Evolutionary conservation across 2,797 vertebrate genomes (phyloP).

Genomic region (Cheirogaleus major): DNA sequence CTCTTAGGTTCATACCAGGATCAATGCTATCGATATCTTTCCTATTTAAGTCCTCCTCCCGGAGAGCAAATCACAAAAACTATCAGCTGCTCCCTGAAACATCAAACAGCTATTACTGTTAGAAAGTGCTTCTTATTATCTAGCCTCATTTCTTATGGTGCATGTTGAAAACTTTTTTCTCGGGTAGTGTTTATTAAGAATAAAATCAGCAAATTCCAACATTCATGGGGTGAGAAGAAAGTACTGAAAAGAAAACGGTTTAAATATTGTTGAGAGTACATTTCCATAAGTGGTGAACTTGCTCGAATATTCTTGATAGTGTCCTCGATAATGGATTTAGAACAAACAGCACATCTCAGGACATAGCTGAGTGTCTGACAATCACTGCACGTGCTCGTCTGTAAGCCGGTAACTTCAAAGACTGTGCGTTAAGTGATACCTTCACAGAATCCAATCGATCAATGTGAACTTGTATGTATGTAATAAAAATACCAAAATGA

Average conservation of each 20-base stretch:
- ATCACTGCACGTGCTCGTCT: background rate
- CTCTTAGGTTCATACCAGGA: background rate
- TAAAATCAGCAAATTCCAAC: background rate
- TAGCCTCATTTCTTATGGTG: background rate
- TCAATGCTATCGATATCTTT: background rate
- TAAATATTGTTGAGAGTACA: background rate
- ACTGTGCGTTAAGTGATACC: background rate
- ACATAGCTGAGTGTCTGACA: background rate
- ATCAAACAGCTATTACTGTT: background rate
- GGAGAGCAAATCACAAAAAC: background rate
- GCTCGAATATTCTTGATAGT: background rate
- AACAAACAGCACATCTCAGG: background rate
- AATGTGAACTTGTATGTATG: background rate
- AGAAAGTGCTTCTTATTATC: constrained; percentile 4
- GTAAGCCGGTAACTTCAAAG: background rate
- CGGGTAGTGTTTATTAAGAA: background rate
- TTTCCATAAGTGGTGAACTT: background rate
- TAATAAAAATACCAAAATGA: constrained; percentile 23
- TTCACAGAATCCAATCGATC: background rate
- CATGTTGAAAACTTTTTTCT: background rate
- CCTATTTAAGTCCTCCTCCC: background rate
- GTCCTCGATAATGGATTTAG: background rate
- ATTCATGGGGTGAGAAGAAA: background rate
- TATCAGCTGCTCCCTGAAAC: background rate
- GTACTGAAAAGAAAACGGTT: background rate